Conservation (phyloP, 2,113 vertebrate genomes). For the Galbula dea region DNA sequence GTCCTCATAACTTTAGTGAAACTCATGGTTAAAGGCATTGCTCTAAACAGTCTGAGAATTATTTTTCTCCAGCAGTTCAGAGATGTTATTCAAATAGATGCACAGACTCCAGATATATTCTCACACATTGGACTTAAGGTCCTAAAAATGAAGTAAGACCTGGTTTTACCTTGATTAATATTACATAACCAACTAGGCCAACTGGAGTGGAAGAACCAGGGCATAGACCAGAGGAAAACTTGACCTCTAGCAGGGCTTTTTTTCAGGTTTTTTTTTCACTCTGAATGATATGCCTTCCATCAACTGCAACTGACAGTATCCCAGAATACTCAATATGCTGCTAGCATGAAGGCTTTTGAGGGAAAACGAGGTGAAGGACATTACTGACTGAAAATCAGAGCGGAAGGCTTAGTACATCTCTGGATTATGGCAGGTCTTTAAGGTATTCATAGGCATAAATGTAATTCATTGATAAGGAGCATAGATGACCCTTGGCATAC, state of each 20-base stretch:
- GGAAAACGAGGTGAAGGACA: neutral
- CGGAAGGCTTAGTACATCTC: neutral
- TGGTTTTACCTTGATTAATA: neutral
- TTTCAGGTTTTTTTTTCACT: neutral
- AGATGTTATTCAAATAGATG: neutral
- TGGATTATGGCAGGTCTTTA: neutral
- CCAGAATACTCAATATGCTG: fast-evolving
- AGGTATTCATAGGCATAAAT: neutral
- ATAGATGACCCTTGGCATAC: neutral
- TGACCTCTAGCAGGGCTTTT: neutral
- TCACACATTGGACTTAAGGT: neutral
- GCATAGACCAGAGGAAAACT: neutral
- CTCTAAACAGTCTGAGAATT: neutral
- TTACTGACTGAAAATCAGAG: neutral
- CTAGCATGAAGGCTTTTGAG: neutral
- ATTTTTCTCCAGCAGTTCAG: neutral
- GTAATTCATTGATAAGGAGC: neutral
- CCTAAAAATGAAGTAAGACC: neutral
- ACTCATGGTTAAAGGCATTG: neutral
- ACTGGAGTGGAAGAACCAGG: neutral
- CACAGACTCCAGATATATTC: neutral
- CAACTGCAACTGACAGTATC: neutral
- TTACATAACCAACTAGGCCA: neutral
- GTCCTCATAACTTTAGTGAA: neutral
- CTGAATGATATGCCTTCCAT: fast-evolving